These are phyloP conservation scores for Blennius ocellaris DNA, from an alignment of 2,113 vertebrate genomes.

Conservation along the genomic window DNA sequence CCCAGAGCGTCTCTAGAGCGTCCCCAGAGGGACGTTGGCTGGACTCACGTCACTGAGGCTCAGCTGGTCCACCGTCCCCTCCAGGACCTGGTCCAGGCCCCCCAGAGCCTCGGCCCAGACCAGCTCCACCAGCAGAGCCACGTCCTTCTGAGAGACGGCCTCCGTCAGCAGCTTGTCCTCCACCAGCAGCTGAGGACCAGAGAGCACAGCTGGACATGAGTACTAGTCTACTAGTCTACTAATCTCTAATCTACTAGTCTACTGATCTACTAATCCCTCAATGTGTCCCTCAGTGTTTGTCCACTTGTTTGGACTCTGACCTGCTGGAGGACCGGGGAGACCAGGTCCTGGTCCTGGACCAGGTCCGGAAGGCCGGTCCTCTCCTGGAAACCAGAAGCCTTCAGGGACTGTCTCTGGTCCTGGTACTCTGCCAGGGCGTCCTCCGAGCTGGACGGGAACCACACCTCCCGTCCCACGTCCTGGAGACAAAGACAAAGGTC, in stretches of 20 bases:
- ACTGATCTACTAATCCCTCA: no score
- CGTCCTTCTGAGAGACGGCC: conserved; percentile 82
- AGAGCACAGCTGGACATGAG: no score
- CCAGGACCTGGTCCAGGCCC: conserved; percentile 76
- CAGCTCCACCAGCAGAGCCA: conserved; percentile 86
- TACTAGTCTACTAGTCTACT: no score
- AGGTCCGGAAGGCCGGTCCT: conserved; percentile 57
- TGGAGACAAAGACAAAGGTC: conserved; percentile 30
- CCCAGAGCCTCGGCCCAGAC: conserved; percentile 88
- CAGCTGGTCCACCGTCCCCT: conserved; percentile 77
- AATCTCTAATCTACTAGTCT: no score
- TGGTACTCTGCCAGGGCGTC: conserved; percentile 82
- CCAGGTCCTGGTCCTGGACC: conserved; percentile 67
- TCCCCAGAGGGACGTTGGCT: no score
- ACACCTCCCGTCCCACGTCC: conserved; percentile 53
- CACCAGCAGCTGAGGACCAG: conserved; percentile 84
- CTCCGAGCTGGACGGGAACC: conserved; percentile 77
- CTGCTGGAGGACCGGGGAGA: conserved; percentile 84
- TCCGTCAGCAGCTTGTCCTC: conserved; percentile 81
- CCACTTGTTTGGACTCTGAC: no score
- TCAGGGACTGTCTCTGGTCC: conserved; percentile 65
- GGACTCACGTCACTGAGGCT: conserved; percentile 87
- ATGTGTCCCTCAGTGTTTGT: no score
- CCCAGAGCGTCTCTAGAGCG: no score
- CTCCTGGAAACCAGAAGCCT: conserved; percentile 65